Evolutionary conservation across 2,797 vertebrate genomes (phyloP), one percentile per base, ranked within the genome.

Genomic region (Pygocentrus nattereri): DNA sequence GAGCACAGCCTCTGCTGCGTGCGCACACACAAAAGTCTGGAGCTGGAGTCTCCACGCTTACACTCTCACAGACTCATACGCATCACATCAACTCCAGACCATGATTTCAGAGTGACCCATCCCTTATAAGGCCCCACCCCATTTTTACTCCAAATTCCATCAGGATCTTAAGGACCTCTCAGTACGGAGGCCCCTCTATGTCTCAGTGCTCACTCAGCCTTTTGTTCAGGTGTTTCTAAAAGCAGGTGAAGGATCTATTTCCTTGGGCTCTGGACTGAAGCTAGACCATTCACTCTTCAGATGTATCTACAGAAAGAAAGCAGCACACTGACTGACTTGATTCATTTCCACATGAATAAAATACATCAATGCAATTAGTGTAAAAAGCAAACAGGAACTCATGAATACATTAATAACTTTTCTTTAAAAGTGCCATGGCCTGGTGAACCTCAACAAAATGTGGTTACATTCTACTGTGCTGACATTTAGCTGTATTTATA

Each of bases 111-210:
- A 73, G 30, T 79, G 65, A 59, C 89, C 27, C 65, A 85, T 76
- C 74, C 65, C 77, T 87, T 82, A 81, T 56, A n/a, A 18, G 10
- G 74, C 85, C 88, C 88, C 82, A 80, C 82, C 88, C 86, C 79
- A 78, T 61, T 79, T n/a, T n/a, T 79, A 88, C 82, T 47, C 90
- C 90, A 87, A 91, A 88, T 72, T 88, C 88, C 74, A 89, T 89
- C 86, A 91, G 76, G 86, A 86, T 86, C 11, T 89, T 85, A 69
- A 91, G 67, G 80, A 77, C 62, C 86, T 76, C 76, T n/a, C 52
- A 84, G 78, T 41, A 52, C 64, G 64, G 78, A 78, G 83, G 80
- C 30, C 75, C 67, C 73, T 74, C 56, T 38, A 31, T 54, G 70
- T 71, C 65, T 84, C 52, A 81, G 38, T 61, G 30, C 70, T 76